phyloP scores from a whole-genome alignment of 2,797 vertebrate genomes.

The Limnodromus scolopaceus region DNA sequence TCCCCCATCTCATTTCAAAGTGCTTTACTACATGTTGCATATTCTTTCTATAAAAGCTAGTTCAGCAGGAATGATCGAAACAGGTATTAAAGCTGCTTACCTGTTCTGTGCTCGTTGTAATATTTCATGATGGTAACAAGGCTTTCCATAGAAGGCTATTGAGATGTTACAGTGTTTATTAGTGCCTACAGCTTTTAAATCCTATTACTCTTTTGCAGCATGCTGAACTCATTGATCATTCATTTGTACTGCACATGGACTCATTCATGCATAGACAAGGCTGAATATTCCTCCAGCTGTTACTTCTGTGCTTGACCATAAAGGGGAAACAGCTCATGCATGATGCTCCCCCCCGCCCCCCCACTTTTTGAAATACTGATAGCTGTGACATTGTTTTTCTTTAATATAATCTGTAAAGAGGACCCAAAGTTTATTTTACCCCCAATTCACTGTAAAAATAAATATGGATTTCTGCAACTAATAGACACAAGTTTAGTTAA shows the following conservation, averaged over 20 bases:
- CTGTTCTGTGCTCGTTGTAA: background rate
- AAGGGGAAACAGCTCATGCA: background rate
- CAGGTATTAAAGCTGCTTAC: background rate
- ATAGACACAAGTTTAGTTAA: background rate
- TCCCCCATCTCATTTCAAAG: background rate
- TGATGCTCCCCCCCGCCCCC: background rate
- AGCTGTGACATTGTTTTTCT: background rate
- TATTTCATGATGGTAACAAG: background rate
- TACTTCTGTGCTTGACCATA: background rate
- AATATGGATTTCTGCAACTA: background rate
- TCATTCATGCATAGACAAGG: background rate
- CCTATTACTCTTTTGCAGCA: background rate
- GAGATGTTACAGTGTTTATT: background rate
- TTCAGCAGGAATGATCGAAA: conserved; percentile 14
- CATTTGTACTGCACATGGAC: background rate
- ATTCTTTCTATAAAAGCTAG: background rate
- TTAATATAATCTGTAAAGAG: background rate
- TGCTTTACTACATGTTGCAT: background rate
- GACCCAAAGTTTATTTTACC: background rate
- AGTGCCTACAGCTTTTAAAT: background rate
- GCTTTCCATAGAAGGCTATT: background rate
- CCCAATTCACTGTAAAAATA: background rate
- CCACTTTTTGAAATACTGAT: background rate
- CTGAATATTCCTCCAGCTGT: conserved; percentile 1
- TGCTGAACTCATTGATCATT: background rate